phyloP scores from a whole-genome alignment of 1,140 invertebrate genomes.

The Magallana gigas region DNA sequence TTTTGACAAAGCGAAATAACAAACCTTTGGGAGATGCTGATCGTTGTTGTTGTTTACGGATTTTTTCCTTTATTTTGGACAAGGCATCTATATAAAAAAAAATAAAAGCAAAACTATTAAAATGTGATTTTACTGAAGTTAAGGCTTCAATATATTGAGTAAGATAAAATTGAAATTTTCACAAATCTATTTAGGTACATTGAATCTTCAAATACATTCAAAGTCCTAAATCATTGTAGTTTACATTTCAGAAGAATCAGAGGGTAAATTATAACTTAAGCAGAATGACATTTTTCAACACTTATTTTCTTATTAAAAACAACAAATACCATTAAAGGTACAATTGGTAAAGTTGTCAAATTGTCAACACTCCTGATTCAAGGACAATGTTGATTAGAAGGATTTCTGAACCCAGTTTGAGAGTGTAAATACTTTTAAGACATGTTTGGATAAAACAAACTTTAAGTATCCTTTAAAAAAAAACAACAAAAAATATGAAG shows the following conservation, averaged over 20 bases:
- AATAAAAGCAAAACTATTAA: neutral
- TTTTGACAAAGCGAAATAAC: neutral
- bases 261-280: neutral
- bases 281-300: neutral
- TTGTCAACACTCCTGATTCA: neutral
- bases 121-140: too few relatives aligned
- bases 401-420: neutral
- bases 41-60: constrained; percentile 63
- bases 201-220: too few relatives aligned
- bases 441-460: neutral
- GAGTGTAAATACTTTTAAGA: neutral
- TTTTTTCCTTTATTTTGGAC: constrained; percentile 69
- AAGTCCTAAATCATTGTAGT: too few relatives aligned
- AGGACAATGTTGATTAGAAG: neutral
- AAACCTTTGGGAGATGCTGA: constrained; percentile 48
- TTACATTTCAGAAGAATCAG: too few relatives aligned
- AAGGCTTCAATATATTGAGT: too few relatives aligned
- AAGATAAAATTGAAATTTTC: too few relatives aligned
- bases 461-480: neutral
- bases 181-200: too few relatives aligned
- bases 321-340: neutral
- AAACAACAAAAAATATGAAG: neutral
- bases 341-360: neutral
- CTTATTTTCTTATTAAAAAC: neutral
- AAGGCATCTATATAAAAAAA: constrained; percentile 64